A percentile compares a stretch with the other conserved stretches of the same genome.
Evolutionary conservation across 2,113 vertebrate species (phyloP).

Genomic region (Paradisaea rubra): DNA sequence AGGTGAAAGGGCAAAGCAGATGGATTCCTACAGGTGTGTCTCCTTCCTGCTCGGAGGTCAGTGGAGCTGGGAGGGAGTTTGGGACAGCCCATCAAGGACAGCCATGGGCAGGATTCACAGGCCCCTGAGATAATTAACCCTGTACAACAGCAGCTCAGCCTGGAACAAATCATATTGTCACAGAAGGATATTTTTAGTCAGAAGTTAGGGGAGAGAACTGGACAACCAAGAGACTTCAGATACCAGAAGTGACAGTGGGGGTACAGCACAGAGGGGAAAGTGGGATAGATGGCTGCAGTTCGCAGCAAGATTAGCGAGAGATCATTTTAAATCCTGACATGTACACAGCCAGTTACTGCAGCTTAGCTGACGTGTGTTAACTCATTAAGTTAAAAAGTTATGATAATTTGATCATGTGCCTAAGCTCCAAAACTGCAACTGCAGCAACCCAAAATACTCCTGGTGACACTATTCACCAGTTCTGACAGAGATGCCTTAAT

Average conservation of each 20-base stretch:
- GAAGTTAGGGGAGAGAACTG: background rate
- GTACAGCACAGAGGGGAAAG: background rate
- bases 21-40: constrained; percentile 64
- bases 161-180: accelerated
- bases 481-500: constrained; percentile 8
- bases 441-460: constrained; percentile 39
- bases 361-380: constrained; percentile 57
- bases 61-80: background rate
- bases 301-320: background rate
- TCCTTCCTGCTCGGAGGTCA: background rate
- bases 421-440: constrained; percentile 41
- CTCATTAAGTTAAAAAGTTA: constrained; percentile 66
- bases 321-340: constrained; percentile 65
- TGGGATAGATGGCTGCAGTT: background rate
- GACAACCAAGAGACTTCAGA: background rate
- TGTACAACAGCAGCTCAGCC: background rate
- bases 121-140: background rate
- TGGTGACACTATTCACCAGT: background rate
- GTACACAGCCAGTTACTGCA: constrained; percentile 63
- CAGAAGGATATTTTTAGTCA: background rate
- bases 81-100: background rate
- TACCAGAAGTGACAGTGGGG: background rate
- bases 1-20: constrained; percentile 57
- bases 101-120: background rate
- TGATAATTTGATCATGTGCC: constrained; percentile 55